Percentiles rank a stretch among this genome's conserved stretches.
phyloP scores from a whole-genome alignment of 92 coral and sea anemone species.

The Pocillopora meandrina region DNA sequence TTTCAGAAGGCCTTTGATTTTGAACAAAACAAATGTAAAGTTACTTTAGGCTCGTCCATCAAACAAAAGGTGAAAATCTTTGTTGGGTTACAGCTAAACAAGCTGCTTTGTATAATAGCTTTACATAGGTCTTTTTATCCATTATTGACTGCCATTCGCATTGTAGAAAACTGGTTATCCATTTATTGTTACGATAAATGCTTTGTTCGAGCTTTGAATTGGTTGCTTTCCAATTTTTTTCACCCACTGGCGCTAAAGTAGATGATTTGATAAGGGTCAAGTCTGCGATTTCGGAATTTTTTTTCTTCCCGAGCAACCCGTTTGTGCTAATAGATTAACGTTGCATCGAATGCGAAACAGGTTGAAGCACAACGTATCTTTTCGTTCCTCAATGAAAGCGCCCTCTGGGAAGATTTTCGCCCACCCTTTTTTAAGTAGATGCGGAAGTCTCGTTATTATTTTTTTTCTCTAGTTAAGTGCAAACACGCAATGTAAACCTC shows the following conservation, averaged over 20 bases:
- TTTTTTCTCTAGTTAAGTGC: not conserved
- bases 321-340: too few species aligned
- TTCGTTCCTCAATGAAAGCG: not conserved
- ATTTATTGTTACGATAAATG: not conserved
- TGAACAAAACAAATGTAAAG: too few species aligned
- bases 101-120: not conserved
- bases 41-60: not conserved
- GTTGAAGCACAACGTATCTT: not conserved
- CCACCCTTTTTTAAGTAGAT: not conserved
- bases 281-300: too few species aligned
- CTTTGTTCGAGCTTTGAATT: not conserved
- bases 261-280: too few species aligned
- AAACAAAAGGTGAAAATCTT: not conserved
- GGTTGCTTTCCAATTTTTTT: not conserved
- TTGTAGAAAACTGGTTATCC: not conserved
- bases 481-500: not conserved
- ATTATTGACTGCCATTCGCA: not conserved
- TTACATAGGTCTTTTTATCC: not conserved
- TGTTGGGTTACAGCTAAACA: slow-evolving; percentile 22
- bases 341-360: not conserved
- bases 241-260: not conserved
- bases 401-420: not conserved
- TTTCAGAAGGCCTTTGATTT: not conserved
- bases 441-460: not conserved
- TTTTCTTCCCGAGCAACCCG: too few species aligned